Percentiles rank a stretch among this genome's conserved stretches.
These are phyloP conservation scores for Poecilus cupreus DNA, from an alignment of 2,888 invertebrate species.

Conservation along the genomic window DNA sequence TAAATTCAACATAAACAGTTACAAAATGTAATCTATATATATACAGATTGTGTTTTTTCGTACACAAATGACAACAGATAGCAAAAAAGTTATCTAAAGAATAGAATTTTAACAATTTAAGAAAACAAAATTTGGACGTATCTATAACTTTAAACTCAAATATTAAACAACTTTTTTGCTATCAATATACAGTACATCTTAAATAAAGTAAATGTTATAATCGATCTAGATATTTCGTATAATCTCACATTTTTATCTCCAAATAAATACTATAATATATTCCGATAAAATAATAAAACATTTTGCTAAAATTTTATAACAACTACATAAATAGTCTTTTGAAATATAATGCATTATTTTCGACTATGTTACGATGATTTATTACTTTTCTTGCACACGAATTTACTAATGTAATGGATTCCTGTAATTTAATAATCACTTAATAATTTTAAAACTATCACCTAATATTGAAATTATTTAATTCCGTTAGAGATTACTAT, in stretches of 20 bases:
- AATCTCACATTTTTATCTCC: slow-evolving; percentile 12
- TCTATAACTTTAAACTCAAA: neutral
- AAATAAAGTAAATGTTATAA: neutral
- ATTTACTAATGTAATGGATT: neutral
- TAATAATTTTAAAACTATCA: neutral
- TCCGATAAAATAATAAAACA: neutral
- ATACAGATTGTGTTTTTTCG: slow-evolving; percentile 19
- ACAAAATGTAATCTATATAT: slow-evolving; percentile 15
- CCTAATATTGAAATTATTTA: neutral
- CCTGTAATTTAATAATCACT: neutral
- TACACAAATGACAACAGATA: slow-evolving; percentile 6
- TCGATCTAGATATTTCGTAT: neutral
- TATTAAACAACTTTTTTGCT: slow-evolving; percentile 6
- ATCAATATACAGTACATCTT: neutral
- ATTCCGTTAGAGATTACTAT: slow-evolving; percentile 3
- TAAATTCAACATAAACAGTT: slow-evolving; percentile 15
- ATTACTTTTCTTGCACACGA: slow-evolving; percentile 5
- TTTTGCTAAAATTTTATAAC: neutral
- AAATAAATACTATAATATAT: slow-evolving; percentile 16
- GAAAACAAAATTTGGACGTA: slow-evolving; percentile 1
- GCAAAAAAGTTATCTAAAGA: neutral
- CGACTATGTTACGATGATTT: neutral
- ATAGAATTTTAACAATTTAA: neutral
- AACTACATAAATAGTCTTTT: neutral
- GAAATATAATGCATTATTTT: neutral